phyloP scores from a whole-genome alignment of 2,113 vertebrate species.

The Mohoua ochrocephala region DNA sequence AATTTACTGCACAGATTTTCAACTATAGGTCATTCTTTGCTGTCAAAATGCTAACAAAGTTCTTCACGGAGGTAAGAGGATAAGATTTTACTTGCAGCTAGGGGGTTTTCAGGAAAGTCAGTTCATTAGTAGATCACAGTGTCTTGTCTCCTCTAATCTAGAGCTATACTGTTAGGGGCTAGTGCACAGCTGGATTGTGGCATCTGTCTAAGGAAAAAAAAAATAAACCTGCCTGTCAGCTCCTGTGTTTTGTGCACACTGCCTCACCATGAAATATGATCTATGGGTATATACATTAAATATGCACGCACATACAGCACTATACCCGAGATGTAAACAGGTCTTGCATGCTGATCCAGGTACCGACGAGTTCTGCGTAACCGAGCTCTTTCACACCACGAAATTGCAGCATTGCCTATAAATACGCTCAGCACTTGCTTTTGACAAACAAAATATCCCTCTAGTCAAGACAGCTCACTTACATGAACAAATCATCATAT shows the following conservation, averaged over 20 bases:
- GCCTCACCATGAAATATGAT: neutral
- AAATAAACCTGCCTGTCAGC: neutral
- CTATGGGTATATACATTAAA: neutral
- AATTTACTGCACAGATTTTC: neutral
- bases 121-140: neutral
- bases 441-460: neutral
- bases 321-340: neutral
- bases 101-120: neutral
- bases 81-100: neutral
- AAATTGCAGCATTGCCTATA: neutral
- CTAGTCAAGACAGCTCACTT: neutral
- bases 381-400: neutral
- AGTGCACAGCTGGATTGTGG: neutral
- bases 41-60: neutral
- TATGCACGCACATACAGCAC: neutral
- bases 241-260: neutral
- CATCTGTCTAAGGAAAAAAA: neutral
- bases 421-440: neutral
- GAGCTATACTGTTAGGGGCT: no score
- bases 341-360: neutral
- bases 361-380: neutral
- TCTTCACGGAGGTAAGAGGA: neutral
- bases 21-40: neutral
- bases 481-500: neutral
- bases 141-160: neutral